Evolutionary conservation across 2,797 vertebrate genomes (phyloP).

Genomic region (Mus minutoides): DNA sequence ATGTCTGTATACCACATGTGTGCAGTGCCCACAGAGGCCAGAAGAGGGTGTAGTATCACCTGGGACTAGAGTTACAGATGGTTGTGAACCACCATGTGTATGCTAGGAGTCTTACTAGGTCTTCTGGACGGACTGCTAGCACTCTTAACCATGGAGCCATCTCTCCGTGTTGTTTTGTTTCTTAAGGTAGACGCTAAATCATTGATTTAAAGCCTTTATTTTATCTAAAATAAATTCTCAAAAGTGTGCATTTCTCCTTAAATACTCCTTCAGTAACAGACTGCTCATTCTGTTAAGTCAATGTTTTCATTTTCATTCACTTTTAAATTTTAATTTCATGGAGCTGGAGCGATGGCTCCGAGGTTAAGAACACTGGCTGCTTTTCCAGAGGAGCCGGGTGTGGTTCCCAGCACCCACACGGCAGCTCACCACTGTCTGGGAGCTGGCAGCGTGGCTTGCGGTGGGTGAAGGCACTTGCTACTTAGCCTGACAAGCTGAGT

Average conservation of each 20-base stretch:
- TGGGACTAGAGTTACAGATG: neutral
- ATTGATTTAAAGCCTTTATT: constrained; percentile 20
- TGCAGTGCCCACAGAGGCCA: neutral
- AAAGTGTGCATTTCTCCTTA: neutral
- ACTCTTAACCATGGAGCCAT: neutral
- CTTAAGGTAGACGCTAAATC: constrained; percentile 6
- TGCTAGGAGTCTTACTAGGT: neutral
- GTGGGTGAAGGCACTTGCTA: neutral
- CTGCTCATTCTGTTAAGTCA: neutral
- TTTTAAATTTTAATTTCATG: neutral
- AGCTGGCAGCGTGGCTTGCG: neutral
- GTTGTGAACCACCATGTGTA: neutral
- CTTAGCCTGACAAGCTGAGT: neutral
- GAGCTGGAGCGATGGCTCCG: neutral
- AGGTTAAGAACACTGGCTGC: neutral
- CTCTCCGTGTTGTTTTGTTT: neutral
- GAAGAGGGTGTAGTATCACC: neutral
- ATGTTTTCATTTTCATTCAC: constrained; percentile 34
- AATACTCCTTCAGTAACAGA: neutral
- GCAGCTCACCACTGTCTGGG: neutral
- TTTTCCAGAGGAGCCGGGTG: neutral
- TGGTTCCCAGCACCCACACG: too few species aligned
- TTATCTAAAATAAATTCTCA: neutral
- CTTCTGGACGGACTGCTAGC: neutral
- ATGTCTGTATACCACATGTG: neutral